Evolutionary conservation across 1,140 invertebrate species (phyloP).

Genomic region (Orius laevigatus): DNA sequence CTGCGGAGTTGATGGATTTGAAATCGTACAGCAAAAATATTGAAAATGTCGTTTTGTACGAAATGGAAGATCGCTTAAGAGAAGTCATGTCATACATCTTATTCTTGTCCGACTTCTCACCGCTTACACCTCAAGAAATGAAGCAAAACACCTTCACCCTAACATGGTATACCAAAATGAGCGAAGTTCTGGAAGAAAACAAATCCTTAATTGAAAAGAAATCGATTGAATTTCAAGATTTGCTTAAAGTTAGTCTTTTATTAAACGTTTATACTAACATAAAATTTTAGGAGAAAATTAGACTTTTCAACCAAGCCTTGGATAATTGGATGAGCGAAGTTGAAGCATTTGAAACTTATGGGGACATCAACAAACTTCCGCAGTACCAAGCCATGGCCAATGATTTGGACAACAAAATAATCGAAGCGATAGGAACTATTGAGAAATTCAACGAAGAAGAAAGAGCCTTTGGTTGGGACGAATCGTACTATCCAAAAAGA

Average conservation of each 20-base stretch:
- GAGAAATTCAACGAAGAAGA: constrained; percentile 88
- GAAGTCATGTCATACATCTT: constrained; percentile 40
- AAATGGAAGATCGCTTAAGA: constrained; percentile 58
- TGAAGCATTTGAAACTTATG: constrained; percentile 75
- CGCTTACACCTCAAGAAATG: constrained; percentile 63
- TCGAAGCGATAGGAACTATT: constrained; percentile 58
- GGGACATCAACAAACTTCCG: constrained; percentile 68
- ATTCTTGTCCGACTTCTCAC: constrained; percentile 64
- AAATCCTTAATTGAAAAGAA: constrained; percentile 63
- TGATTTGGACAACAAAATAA: constrained; percentile 49
- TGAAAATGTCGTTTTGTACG: constrained; percentile 47
- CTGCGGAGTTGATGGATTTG: constrained; percentile 67
- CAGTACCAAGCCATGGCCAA: constrained; percentile 71
- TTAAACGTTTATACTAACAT: not conserved
- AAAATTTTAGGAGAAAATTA: constrained; percentile 29
- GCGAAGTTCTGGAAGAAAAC: constrained; percentile 65
- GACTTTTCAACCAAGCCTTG: constrained; percentile 64
- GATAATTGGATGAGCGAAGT: constrained; percentile 63
- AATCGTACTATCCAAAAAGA: constrained; percentile 74
- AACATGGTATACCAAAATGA: constrained; percentile 63
- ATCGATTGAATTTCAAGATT: constrained; percentile 70
- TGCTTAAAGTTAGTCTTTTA: constrained; percentile 39
- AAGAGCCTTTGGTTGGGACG: constrained; percentile 71
- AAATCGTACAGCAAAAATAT: constrained; percentile 59
- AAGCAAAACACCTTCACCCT: constrained; percentile 75